A percentile compares a stretch with the other conserved stretches of the same genome.
Conservation (phyloP, 2,888 invertebrate genomes). For the Spisula subtruncata region DNA sequence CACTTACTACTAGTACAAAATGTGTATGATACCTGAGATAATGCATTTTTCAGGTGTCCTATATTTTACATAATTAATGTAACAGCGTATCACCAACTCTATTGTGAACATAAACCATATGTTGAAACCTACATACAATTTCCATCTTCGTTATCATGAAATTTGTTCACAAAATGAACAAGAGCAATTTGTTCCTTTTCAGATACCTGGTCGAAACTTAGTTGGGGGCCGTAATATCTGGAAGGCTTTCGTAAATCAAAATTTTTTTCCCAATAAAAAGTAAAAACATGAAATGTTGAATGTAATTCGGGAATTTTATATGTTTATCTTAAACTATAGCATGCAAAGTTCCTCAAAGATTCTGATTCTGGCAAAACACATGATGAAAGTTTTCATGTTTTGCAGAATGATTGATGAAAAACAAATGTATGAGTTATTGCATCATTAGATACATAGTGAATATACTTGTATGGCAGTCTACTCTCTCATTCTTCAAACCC, state of each 20-base stretch:
- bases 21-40: neutral
- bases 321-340: neutral
- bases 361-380: neutral
- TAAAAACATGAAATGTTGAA: neutral
- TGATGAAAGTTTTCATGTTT: neutral
- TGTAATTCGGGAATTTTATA: neutral
- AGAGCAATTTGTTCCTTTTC: neutral
- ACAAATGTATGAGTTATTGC: constrained; percentile 1
- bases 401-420: neutral
- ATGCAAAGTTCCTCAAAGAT: neutral
- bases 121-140: constrained; percentile 8
- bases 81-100: neutral
- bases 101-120: constrained; percentile 38
- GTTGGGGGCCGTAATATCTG: neutral
- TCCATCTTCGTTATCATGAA: constrained; percentile 36
- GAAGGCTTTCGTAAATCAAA: neutral
- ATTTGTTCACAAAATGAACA: neutral
- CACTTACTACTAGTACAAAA: too few species aligned
- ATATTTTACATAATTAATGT: constrained; percentile 3
- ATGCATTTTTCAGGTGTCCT: neutral
- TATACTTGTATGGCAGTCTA: neutral
- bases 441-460: neutral
- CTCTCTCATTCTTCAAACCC: neutral
- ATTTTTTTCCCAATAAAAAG: neutral
- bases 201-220: neutral